Evolutionary conservation across 1,140 invertebrate species (phyloP).

Genomic region (Lanistes nyassanus): DNA sequence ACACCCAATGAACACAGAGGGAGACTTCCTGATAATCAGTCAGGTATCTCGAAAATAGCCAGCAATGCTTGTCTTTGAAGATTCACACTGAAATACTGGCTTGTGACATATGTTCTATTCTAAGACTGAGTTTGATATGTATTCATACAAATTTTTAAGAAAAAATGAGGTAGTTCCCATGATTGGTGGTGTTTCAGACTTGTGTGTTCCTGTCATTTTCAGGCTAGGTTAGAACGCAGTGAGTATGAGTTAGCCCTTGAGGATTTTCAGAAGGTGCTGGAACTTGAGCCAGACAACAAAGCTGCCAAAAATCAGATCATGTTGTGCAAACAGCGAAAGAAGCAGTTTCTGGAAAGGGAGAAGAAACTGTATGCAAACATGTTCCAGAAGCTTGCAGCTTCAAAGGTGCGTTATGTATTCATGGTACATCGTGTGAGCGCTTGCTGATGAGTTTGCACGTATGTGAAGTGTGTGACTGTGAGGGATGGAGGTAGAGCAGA

Average conservation of each 20-base stretch:
- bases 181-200: not conserved
- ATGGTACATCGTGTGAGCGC: not conserved
- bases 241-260: slow-evolving; percentile 82
- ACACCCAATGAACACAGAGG: too few species aligned
- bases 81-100: not conserved
- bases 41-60: too few species aligned
- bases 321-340: slow-evolving; percentile 79
- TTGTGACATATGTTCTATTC: not conserved
- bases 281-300: slow-evolving; percentile 82
- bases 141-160: not conserved
- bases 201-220: slow-evolving; percentile 29
- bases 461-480: too few species aligned
- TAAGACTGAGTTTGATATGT: not conserved
- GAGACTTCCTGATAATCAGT: too few species aligned
- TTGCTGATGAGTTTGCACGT: not conserved
- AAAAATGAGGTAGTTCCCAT: not conserved
- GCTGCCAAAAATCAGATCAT: slow-evolving; percentile 84
- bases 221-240: slow-evolving; percentile 79
- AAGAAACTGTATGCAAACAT: slow-evolving; percentile 94
- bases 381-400: slow-evolving; percentile 74
- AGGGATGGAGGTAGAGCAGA: too few species aligned
- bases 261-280: slow-evolving; percentile 81
- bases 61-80: too few species aligned
- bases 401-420: not conserved
- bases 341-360: slow-evolving; percentile 81